A percentile compares a stretch with the other conserved stretches of the same genome.
These are phyloP conservation scores for Pararge aegeria DNA, from an alignment of 1,140 invertebrate genomes.

Conservation along the genomic window DNA sequence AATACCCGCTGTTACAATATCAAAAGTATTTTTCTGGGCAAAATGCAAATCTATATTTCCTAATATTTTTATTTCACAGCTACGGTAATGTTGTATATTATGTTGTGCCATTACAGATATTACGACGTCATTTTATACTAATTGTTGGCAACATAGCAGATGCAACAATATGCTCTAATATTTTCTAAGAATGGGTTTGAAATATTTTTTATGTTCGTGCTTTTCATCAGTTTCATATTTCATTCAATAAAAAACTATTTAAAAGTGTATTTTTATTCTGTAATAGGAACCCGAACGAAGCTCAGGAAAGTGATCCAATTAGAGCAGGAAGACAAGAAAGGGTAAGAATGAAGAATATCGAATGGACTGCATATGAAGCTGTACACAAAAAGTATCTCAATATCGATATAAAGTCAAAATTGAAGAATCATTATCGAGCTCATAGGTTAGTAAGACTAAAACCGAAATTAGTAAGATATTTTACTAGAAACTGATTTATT, in stretches of 20 bases:
- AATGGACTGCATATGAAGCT: constrained; percentile 95
- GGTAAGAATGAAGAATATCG: constrained; percentile 89
- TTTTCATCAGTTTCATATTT: no score
- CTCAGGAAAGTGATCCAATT: constrained; percentile 84
- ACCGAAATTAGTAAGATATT: background rate
- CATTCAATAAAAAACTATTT: no score
- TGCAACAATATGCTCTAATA: no score
- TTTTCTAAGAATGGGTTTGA: no score
- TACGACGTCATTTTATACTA: background rate
- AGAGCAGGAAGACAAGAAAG: constrained; percentile 86
- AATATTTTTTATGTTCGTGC: no score
- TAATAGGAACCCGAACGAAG: constrained; percentile 93
- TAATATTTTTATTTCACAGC: background rate
- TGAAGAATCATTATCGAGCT: constrained; percentile 96
- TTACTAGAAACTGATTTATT: constrained; percentile 13
- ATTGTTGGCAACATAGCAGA: background rate
- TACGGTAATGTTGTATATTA: background rate
- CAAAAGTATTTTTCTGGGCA: background rate
- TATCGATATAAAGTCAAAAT: constrained; percentile 92
- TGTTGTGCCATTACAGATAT: background rate
- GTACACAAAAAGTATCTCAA: constrained; percentile 96
- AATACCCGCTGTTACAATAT: constrained; percentile 5
- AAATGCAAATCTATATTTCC: background rate
- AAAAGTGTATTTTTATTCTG: background rate
- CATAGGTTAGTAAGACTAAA: constrained; percentile 78